Evolutionary conservation across 2,797 vertebrate genomes (phyloP), one percentile per base, ranked within the genome.

Genomic region (Protosalanx chinensis): DNA sequence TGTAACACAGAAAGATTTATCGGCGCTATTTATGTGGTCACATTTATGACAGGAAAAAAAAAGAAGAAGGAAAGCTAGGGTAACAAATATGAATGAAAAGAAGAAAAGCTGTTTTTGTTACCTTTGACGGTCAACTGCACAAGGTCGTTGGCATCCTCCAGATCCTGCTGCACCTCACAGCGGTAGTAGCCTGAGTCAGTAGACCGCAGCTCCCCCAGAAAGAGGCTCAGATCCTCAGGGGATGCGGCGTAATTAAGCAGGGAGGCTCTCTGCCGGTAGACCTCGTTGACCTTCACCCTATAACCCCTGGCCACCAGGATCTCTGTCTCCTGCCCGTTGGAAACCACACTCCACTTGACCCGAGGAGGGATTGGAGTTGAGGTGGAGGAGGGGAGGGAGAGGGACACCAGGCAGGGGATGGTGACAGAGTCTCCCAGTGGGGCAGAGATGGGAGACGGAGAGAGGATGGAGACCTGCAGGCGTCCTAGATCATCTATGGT

Each of bases 111-210:
- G 0, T 18, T 6, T 12, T 18, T 3, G 16, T 71, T 89, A 98
- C 97, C 97, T 96, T 96, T 98, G 83, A 98, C 94, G 76, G 94
- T 93, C 76, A 98, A 82, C 0, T 94, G 76, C 3, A 94, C 77
- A 0, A 94, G 86, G 71, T 95, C 96, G 0, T 94, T 94, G 74
- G 94, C 91, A 0, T 99, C 97, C 68, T 98, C 96, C 30, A 99
- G 94, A 67, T 96, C 97, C 0, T 95, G 94, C 87, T 98, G 96
- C 74, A 98, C 96, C 51, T 97, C 93, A 0, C 97, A 99, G 84
- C 95, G 95, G 85, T 98, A 98, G 83, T 97, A 85, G 1, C 95
- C 97, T 0, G 96, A 95, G 89, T 99, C 97, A 0, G 93, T 96
- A 87, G 93, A 91, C 6, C 92, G 91, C 73, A 98, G 83, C 70